A percentile compares a stretch with the other conserved stretches of the same genome.
Conservation (phyloP, 2,888 invertebrate genomes). For the Euzetes globulus region DNA sequence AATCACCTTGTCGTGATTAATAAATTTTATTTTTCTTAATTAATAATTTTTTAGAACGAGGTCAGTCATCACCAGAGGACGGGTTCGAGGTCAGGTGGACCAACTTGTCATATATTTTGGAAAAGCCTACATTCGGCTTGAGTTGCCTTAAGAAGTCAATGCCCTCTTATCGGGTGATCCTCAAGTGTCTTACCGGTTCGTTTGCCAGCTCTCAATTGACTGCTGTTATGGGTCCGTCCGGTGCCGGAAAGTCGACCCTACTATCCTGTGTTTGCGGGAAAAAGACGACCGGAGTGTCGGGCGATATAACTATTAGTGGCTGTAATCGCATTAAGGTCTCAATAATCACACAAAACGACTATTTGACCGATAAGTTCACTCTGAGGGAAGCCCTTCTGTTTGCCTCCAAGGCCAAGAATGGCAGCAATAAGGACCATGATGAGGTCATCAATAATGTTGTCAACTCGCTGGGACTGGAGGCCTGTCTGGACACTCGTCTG, state of each 20-base stretch:
- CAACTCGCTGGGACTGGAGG: slow-evolving; percentile 61
- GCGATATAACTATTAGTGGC: not conserved
- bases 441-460: slow-evolving; percentile 8
- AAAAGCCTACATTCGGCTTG: not conserved
- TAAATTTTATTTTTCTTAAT: too few species aligned
- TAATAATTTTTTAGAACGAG: too few species aligned
- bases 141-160: slow-evolving; percentile 40
- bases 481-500: slow-evolving; percentile 64
- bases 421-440: not conserved
- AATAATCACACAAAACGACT: slow-evolving; percentile 32
- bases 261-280: slow-evolving; percentile 19
- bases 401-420: slow-evolving; percentile 33
- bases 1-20: too few species aligned
- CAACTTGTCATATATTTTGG: slow-evolving; percentile 19
- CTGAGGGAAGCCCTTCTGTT: slow-evolving; percentile 30
- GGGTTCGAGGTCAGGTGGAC: slow-evolving; percentile 18
- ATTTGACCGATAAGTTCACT: slow-evolving; percentile 26
- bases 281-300: not conserved
- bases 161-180: not conserved
- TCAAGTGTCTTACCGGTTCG: slow-evolving; percentile 8
- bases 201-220: not conserved
- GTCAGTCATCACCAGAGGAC: not conserved
- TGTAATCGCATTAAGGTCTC: slow-evolving; percentile 16
- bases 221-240: slow-evolving; percentile 19
- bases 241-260: slow-evolving; percentile 24